Percentiles rank a stretch among this genome's conserved stretches.
Conservation (phyloP, 2,888 invertebrate species). For the Sclerodermus sp. region DNA sequence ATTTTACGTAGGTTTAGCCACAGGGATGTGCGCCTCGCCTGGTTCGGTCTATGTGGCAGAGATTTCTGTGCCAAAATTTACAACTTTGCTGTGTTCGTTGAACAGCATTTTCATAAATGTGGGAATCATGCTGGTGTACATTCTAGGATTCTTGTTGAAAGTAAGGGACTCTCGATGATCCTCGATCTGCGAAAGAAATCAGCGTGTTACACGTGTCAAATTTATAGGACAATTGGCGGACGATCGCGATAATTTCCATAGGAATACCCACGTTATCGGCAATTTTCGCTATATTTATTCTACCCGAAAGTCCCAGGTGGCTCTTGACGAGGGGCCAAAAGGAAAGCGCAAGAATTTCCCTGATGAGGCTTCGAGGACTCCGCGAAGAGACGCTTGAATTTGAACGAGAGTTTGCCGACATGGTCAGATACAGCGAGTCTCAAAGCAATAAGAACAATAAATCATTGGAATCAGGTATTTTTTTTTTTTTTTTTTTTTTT, state of each 20-base stretch:
- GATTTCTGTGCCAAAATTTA: constrained; percentile 45
- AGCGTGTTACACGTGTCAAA: constrained; percentile 9
- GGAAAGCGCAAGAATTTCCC: constrained; percentile 53
- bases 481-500: no score
- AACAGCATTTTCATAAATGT: constrained; percentile 56
- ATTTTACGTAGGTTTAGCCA: neutral
- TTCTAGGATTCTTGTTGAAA: constrained; percentile 56
- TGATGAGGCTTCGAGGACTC: constrained; percentile 51
- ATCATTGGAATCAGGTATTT: neutral
- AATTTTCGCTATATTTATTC: constrained; percentile 44
- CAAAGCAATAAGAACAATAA: neutral
- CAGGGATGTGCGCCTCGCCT: constrained; percentile 58
- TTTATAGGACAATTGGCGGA: constrained; percentile 53
- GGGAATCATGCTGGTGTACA: constrained; percentile 58
- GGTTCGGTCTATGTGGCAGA: constrained; percentile 61
- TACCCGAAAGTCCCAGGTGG: constrained; percentile 62
- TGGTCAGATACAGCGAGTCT: constrained; percentile 21
- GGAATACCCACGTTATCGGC: constrained; percentile 54
- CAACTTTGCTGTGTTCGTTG: constrained; percentile 27
- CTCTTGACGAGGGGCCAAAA: constrained; percentile 54
- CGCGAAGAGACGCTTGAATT: constrained; percentile 23
- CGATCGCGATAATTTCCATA: constrained; percentile 46
- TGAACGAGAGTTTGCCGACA: constrained; percentile 24
- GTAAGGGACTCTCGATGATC: constrained; percentile 34
- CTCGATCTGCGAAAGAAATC: no score